These are phyloP conservation scores for Nycteola revayana DNA, from an alignment of 2,888 invertebrate genomes.

Conservation along the genomic window DNA sequence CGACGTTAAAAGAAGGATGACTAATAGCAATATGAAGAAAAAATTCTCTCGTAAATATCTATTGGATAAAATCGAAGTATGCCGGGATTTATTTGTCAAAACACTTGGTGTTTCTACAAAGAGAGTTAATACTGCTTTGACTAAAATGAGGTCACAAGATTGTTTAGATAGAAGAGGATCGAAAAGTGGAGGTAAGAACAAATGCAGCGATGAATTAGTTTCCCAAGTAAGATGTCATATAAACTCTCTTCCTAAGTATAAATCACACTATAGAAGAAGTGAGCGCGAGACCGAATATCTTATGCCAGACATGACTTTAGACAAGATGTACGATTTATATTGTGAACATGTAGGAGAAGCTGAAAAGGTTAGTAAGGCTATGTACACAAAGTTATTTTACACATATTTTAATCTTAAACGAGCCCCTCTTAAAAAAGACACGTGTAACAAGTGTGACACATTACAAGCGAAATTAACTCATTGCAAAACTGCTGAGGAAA, in stretches of 20 bases:
- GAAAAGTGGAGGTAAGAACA: slow-evolving; percentile 17
- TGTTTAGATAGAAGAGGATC: slow-evolving; percentile 18
- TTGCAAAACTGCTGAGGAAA: slow-evolving; percentile 18
- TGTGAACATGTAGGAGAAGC: slow-evolving; percentile 13
- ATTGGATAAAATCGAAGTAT: slow-evolving; percentile 13
- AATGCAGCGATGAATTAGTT: slow-evolving; percentile 14
- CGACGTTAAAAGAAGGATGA: slow-evolving; percentile 7
- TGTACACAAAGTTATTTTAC: slow-evolving; percentile 14
- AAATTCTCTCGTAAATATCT: slow-evolving; percentile 8
- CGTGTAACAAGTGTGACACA: slow-evolving; percentile 16
- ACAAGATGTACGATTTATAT: slow-evolving; percentile 14
- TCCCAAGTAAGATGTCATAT: slow-evolving; percentile 17
- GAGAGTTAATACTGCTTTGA: slow-evolving; percentile 17
- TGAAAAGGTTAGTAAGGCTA: slow-evolving; percentile 15
- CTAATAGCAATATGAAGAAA: slow-evolving; percentile 11
- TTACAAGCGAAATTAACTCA: slow-evolving; percentile 17
- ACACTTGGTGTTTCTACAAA: slow-evolving; percentile 18
- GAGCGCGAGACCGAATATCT: slow-evolving; percentile 14
- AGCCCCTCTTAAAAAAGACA: slow-evolving; percentile 19
- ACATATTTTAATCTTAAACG: slow-evolving; percentile 19
- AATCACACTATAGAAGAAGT: slow-evolving; percentile 14
- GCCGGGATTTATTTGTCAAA: slow-evolving; percentile 21
- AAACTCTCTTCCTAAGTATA: slow-evolving; percentile 15
- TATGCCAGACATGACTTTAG: slow-evolving; percentile 18
- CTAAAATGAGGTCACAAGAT: slow-evolving; percentile 12